Evolutionary conservation across 2,113 vertebrate species (phyloP).

Genomic region (Numida meleagris): DNA sequence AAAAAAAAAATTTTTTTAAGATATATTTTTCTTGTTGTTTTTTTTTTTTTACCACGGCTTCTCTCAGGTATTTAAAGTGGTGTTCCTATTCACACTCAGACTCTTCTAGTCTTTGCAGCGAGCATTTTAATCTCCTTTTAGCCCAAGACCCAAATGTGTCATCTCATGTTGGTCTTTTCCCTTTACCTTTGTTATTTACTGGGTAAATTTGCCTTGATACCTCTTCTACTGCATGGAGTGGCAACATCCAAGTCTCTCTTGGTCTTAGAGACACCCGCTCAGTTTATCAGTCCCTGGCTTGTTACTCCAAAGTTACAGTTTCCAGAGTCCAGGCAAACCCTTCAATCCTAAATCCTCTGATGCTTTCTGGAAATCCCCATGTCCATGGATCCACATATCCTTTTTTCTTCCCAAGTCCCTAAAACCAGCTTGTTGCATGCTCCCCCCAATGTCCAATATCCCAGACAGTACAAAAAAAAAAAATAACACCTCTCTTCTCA

Average conservation of each 20-base stretch:
- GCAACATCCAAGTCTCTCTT: accelerated
- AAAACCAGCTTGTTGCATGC: not conserved
- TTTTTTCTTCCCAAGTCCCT: not conserved
- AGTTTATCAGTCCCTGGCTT: not conserved
- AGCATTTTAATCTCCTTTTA: not conserved
- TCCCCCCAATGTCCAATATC: not conserved
- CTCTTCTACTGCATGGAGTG: not conserved
- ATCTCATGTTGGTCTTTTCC: not conserved
- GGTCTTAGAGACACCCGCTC: not conserved
- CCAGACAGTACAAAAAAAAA: not conserved
- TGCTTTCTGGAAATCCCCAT: not conserved
- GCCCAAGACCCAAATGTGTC: not conserved
- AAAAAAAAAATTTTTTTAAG: too few relatives aligned
- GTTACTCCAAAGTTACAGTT: not conserved
- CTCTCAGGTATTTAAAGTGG: not conserved
- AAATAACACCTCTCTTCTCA: not conserved
- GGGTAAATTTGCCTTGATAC: not conserved
- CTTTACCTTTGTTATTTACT: not conserved
- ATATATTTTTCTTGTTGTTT: too few relatives aligned
- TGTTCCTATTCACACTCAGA: not conserved
- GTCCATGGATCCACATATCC: accelerated
- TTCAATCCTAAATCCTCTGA: not conserved
- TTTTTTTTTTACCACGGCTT: not conserved
- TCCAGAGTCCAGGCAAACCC: not conserved
- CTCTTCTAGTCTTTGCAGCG: not conserved